These are phyloP conservation scores for Anas flavirostris DNA, from an alignment of 2,797 vertebrate genomes.

Conservation along the genomic window DNA sequence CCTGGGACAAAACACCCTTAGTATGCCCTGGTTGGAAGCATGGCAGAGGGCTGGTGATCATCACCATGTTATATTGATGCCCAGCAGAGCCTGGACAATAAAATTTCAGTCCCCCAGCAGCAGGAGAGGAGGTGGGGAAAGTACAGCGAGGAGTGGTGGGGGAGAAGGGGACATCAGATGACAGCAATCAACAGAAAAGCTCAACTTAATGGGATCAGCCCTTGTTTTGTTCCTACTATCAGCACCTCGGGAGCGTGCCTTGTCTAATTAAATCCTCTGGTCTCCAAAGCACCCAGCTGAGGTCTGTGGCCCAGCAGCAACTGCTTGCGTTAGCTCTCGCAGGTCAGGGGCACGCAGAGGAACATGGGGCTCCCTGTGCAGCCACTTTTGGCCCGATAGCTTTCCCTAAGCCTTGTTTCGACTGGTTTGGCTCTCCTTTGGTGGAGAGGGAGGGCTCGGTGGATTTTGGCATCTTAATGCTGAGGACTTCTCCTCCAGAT, in stretches of 20 bases:
- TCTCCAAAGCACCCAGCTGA: neutral
- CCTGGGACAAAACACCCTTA: neutral
- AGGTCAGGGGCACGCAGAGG: neutral
- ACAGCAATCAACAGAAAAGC: neutral
- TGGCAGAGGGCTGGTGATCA: neutral
- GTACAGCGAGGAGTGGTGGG: fast-evolving
- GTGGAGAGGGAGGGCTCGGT: no score
- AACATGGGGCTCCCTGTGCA: fast-evolving
- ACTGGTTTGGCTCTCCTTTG: neutral
- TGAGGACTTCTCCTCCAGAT: neutral
- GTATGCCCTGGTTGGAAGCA: neutral
- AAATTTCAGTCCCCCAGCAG: neutral
- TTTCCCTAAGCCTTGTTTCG: neutral
- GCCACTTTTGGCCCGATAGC: neutral
- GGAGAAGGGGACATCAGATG: neutral
- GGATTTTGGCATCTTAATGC: neutral
- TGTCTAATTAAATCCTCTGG: slow-evolving; percentile 20
- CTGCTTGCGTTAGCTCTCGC: neutral
- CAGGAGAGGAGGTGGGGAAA: neutral
- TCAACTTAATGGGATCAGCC: slow-evolving; percentile 32
- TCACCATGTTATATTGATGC: fast-evolving
- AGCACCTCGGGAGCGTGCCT: slow-evolving; percentile 20
- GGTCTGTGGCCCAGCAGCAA: neutral
- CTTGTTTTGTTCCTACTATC: neutral
- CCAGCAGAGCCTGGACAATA: neutral